Percentiles rank a stretch among this genome's conserved stretches.
These are phyloP conservation scores for Lichenostomus cassidix DNA, from an alignment of 2,113 vertebrate genomes.

Conservation along the genomic window DNA sequence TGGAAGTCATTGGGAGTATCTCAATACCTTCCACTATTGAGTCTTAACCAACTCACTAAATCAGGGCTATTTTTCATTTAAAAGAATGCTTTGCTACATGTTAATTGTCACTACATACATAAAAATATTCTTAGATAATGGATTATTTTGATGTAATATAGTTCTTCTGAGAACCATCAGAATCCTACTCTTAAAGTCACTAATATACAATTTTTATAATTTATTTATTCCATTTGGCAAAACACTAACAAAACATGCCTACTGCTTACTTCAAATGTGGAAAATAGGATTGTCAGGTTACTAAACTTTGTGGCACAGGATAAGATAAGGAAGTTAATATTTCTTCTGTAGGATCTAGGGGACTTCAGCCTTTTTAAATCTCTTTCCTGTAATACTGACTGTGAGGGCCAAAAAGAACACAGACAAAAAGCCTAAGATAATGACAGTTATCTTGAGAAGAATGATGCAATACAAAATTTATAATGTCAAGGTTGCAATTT, in stretches of 20 bases:
- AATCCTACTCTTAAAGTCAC: neutral
- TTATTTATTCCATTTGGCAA: neutral
- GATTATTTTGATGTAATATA: neutral
- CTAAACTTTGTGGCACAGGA: neutral
- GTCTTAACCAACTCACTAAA: neutral
- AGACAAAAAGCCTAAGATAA: slow-evolving; percentile 48
- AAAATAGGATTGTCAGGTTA: neutral
- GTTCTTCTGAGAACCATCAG: neutral
- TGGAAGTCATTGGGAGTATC: neutral
- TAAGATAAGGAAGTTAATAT: slow-evolving; percentile 4
- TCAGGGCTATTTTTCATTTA: neutral
- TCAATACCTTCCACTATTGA: neutral
- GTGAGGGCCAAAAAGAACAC: slow-evolving; percentile 47
- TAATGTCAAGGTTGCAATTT: slow-evolving; percentile 44
- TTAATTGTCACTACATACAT: neutral
- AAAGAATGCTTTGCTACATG: neutral
- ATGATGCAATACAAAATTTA: slow-evolving; percentile 22
- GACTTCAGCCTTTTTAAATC: neutral
- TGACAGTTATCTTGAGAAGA: slow-evolving; percentile 45
- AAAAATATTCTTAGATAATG: neutral
- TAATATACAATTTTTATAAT: neutral
- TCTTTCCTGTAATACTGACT: neutral
- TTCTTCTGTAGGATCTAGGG: neutral
- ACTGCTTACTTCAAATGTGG: neutral
- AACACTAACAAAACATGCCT: neutral